Base-by-base conservation (phyloP, 2,113 vertebrate species). In the Gadus chalcogrammus region DNA sequence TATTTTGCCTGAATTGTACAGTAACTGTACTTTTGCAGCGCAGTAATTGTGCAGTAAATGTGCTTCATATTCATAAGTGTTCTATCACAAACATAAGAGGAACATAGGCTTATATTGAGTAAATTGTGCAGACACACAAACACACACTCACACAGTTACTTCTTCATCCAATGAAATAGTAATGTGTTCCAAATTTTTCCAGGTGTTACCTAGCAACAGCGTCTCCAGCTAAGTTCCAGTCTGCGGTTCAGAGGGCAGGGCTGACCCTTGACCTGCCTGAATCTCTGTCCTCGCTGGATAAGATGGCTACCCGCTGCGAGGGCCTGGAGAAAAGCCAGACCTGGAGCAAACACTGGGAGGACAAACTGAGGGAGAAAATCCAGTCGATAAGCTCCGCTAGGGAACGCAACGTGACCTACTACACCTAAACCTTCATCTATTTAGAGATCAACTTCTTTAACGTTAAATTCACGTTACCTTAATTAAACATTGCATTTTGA, bases 161-260 rank as follows among this genome's bases (percentile, higher is more conserved):
- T 13, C 8, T 28, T 16, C 11, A 31, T 31, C 22, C 20, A 15
- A 64, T 64, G 28, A 28, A 24, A 24, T 31, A 27, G 15, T 15
- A 31, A 62, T 15, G 20, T 62, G 22, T 16, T 4, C 27, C 12
- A 7, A 62, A 24, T 28, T 13, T 3, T 77, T 84, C 72, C 65
- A 91, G 92, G 55, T 97, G 96, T 73, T 98, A 94, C 64, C 75
- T 98, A 11, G 95, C 95, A 6, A 92, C 96, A 0, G 96, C 96
- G 2, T 97, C 95, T 0, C 90, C 96, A 5, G 94, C 88, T 79
- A 98, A 99, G 85, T 99, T 99, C 79, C 90, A 90, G 17, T 90
- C 92, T 7, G 92, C 91, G 0, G 72, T 96, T 52, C 72, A 89
- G 71, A 91, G 7, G 68, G 96, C 95, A 0, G 88, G 91, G 12